Evolutionary conservation across 2,888 invertebrate genomes (phyloP), one percentile per base, ranked within the genome.

Genomic region (Euplexia lucipara): DNA sequence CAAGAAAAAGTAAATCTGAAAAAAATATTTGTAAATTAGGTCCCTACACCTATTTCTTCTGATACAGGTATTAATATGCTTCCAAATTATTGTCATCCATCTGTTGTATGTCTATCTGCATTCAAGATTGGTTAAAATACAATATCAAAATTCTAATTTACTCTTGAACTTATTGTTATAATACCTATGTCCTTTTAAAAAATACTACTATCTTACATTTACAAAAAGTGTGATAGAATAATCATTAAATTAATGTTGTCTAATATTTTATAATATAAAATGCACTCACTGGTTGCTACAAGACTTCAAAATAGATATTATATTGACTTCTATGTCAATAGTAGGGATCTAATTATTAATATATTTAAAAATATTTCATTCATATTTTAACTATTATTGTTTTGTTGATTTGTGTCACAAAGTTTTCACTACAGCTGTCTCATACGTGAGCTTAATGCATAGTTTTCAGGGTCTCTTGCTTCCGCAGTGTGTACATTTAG

Each of bases 401-500:
- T n/a, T n/a, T n/a, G n/a, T n/a, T n/a, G n/a, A n/a, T n/a, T 32
- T 5, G 2, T 3, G 2, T 18, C 26, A 2, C 14, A n/a, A 3
- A 12, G 14, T 70, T 12, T 3, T n/a, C 65, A 3, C 39, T 74
- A 77, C 37, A 71, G 22, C 62, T 86, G 76, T 37, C 84, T 77
- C 7, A 68, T 67, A 12, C 32, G 72, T 56, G 75, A 62, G 53
- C 56, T 76, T 60, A 82, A 63, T 30, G 67, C 70, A 58, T 77
- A 82, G 42, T 69, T 73, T 61, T 83, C 79, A n/a, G 71, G 54
- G 57, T 78, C 75, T 51, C 66, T 70, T 39, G 68, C 68, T 70
- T 88, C 89, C 63, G 80, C 32, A 70, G 75, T 79, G 42, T 77
- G 78, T 53, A 81, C 65, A 65, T 61, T 75, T 34, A 52, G 39